Percentiles rank a stretch among this genome's conserved stretches.
Evolutionary conservation across 2,888 invertebrate genomes (phyloP).

Genomic region (Pterostichus madidus): DNA sequence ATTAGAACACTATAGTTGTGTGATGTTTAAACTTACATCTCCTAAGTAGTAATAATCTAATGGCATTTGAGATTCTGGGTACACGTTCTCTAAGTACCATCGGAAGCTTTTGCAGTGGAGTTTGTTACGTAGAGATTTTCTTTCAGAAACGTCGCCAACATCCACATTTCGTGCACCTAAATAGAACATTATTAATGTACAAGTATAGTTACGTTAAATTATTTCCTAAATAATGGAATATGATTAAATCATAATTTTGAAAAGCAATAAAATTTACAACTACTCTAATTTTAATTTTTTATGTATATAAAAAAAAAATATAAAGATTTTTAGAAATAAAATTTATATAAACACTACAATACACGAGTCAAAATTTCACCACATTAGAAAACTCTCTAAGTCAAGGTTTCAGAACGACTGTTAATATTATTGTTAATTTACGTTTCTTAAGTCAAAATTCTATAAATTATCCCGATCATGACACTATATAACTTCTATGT

Average conservation of each 20-base stretch:
- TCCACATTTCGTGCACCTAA: constrained; percentile 92
- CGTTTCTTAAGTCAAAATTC: no score
- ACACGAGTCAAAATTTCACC: no score
- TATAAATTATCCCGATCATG: no score
- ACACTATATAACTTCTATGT: no score
- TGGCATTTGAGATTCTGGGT: constrained; percentile 99
- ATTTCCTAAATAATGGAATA: neutral
- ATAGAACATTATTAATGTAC: constrained; percentile 10
- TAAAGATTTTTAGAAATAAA: constrained; percentile 36
- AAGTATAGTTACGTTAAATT: constrained; percentile 15
- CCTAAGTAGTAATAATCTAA: constrained; percentile 96
- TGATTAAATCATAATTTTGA: no score
- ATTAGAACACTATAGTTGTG: neutral
- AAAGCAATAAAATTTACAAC: no score
- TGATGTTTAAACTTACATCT: constrained; percentile 85
- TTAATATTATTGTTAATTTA: no score
- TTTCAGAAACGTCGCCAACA: constrained; percentile 93
- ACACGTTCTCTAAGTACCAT: constrained; percentile 98
- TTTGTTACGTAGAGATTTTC: constrained; percentile 87
- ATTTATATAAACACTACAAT: constrained; percentile 24
- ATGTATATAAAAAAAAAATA: no score
- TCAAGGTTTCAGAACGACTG: no score
- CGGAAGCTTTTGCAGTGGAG: constrained; percentile 97
- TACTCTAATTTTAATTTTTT: no score
- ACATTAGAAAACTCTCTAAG: no score